Percentiles rank a stretch among this genome's conserved stretches.
phyloP scores from a whole-genome alignment of 2,797 vertebrate genomes.

The Cynodonichthys magdalenae region DNA sequence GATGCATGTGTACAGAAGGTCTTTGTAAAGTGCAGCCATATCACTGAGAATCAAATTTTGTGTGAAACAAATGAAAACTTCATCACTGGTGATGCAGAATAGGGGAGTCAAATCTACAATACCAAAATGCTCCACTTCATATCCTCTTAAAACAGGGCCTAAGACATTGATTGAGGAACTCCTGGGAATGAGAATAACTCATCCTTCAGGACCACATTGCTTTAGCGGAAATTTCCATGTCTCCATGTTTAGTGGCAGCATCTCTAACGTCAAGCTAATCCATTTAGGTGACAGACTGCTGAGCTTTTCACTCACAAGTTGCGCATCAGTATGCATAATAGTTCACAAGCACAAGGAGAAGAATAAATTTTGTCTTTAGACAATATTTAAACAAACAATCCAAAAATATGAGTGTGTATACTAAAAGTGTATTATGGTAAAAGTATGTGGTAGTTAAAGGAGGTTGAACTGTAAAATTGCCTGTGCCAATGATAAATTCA shows the following conservation, averaged over 20 bases:
- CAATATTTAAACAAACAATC: conserved; percentile 8
- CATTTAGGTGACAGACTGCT: conserved; percentile 72
- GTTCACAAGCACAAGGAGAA: conserved; percentile 28
- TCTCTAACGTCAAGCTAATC: conserved; percentile 64
- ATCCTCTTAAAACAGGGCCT: conserved; percentile 35
- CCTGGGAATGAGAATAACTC: conserved; percentile 37
- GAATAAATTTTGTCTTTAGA: conserved; percentile 27
- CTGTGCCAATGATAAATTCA: neutral
- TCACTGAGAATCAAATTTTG: conserved; percentile 26
- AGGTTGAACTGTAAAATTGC: neutral
- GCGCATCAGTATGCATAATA: conserved; percentile 64
- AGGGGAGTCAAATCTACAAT: conserved; percentile 30
- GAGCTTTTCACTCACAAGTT: conserved; percentile 70
- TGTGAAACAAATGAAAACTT: conserved; percentile 46
- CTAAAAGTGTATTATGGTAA: neutral
- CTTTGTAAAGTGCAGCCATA: neutral
- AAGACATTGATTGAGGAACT: conserved; percentile 52
- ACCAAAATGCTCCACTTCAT: conserved; percentile 41
- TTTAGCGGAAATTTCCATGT: conserved; percentile 58
- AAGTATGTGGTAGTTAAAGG: too few species aligned
- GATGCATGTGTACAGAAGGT: conserved; percentile 21
- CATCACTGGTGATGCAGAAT: conserved; percentile 20
- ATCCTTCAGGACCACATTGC: conserved; percentile 50
- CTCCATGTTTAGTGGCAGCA: conserved; percentile 60
- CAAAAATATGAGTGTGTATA: neutral